Evolutionary conservation across 2,797 vertebrate species (phyloP), one percentile per base, ranked within the genome.

Genomic region (Paedocypris micromegethes): DNA sequence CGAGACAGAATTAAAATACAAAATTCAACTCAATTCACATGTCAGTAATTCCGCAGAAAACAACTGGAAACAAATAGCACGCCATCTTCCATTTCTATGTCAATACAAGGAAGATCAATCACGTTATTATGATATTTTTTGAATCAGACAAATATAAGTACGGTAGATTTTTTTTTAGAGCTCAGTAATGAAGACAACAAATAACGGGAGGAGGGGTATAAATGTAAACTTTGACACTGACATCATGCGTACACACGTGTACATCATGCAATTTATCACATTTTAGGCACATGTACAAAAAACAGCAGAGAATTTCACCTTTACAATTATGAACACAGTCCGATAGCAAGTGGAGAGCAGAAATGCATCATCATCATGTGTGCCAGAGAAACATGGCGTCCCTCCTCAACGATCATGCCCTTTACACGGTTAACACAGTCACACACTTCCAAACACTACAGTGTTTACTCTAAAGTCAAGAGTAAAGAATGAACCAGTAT

Each of bases 1-100:
- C 48, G 72, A 78, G 69, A 45, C 4, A 44, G 44, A 74, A 61
- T 50, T 5, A 58, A 5, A 40, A 43, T 68, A 79, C 49, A 78
- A 69, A 69, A 73, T 58, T 75, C 73, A 81, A 81, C 73, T 86
- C 78, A 79, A 76, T 77, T 74, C 5, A 44, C 8, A 6, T 45
- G 43, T 42, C 48, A 60, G 57, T 49, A 50, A 50, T 48, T 2
- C n/a, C 5, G 5, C 5, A 40, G 57, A 45, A 45, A n/a, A 40
- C 6, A 54, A 54, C 66, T 23, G 8, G 59, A 59, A 37, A 5
- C 23, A 38, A 55, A 55, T 42, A 44, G 46, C 39, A 46, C 60
- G n/a, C 2, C 38, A 9, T 7, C n/a, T 53, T 60, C 9, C 37
- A 47, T 46, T 57, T 67, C 39, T 39, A 42, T 9, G 45, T 38